Percentiles rank a stretch among this genome's conserved stretches.
Evolutionary conservation across 2,113 vertebrate genomes (phyloP).

Genomic region (Nicator chloris): DNA sequence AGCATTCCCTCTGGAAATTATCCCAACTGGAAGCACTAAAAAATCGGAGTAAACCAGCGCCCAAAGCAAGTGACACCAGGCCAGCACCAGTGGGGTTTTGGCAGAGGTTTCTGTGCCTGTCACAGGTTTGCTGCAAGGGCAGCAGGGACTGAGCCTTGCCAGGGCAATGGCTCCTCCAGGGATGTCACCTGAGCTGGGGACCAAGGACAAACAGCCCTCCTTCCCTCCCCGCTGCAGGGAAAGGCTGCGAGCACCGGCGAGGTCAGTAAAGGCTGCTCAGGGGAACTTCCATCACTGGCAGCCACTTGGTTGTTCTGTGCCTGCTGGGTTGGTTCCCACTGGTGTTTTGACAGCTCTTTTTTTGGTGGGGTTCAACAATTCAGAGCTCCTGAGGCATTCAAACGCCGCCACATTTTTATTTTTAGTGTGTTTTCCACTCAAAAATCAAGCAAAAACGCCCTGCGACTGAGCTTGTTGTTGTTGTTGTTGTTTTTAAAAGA

Average conservation of each 20-base stretch:
- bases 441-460: neutral
- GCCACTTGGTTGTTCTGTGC: neutral
- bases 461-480: neutral
- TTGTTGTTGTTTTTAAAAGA: neutral
- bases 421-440: neutral
- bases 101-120: neutral
- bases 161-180: neutral
- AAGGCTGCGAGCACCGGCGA: neutral
- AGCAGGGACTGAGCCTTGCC: neutral
- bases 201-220: neutral
- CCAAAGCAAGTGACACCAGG: neutral
- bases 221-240: neutral
- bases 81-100: neutral
- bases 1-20: neutral
- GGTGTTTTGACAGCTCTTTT: neutral
- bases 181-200: neutral
- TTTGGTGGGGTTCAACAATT: neutral
- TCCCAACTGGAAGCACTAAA: neutral
- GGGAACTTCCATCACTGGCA: neutral
- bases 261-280: neutral
- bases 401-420: rapidly evolving
- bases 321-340: neutral
- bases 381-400: neutral
- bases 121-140: neutral
- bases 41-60: neutral